These are phyloP conservation scores for Mimas tiliae DNA, from an alignment of 2,888 invertebrate species.

Conservation along the genomic window DNA sequence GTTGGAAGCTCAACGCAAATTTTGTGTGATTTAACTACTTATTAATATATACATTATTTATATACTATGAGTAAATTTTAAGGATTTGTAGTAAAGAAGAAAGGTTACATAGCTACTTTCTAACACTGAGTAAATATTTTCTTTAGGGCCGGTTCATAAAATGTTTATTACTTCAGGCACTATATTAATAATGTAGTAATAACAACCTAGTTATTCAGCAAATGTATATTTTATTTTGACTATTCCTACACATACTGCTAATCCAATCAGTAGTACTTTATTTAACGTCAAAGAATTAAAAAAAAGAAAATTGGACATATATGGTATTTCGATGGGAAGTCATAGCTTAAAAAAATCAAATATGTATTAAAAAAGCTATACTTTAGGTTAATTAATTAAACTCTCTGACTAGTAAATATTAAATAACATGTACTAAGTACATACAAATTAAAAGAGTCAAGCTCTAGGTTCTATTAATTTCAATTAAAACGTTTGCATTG, in stretches of 20 bases:
- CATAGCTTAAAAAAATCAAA: too few relatives aligned
- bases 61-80: conserved; percentile 19
- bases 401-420: too few relatives aligned
- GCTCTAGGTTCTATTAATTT: not conserved
- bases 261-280: too few relatives aligned
- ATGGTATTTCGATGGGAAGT: too few relatives aligned
- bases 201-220: too few relatives aligned
- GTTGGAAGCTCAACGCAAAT: conserved; percentile 86
- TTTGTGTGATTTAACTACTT: conserved; percentile 76
- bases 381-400: too few relatives aligned
- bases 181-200: not conserved
- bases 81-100: conserved; percentile 17
- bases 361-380: too few relatives aligned
- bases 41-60: conserved; percentile 36
- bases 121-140: not conserved
- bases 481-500: not conserved
- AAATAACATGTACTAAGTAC: too few relatives aligned
- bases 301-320: too few relatives aligned
- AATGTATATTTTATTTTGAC: not conserved
- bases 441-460: not conserved
- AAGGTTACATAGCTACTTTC: conserved; percentile 12
- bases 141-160: conserved; percentile 10
- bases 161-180: not conserved
- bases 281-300: too few relatives aligned
- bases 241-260: too few relatives aligned